phyloP scores from a whole-genome alignment of 1,140 invertebrate genomes.

The Telenomus remus region DNA sequence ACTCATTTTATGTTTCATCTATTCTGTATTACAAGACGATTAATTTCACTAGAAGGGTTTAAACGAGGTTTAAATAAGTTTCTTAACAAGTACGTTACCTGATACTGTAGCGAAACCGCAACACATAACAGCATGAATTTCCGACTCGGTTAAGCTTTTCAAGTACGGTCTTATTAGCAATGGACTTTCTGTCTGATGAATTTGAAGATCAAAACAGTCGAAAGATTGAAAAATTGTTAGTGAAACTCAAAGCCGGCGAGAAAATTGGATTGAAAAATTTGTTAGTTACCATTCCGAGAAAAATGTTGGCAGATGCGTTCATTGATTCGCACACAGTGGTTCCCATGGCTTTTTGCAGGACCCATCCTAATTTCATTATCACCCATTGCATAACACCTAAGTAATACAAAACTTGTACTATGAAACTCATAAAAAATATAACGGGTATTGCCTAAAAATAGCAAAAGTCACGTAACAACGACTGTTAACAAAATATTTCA shows the following conservation, averaged over 20 bases:
- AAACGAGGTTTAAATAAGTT: no score
- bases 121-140: slow-evolving; percentile 94
- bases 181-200: slow-evolving; percentile 91
- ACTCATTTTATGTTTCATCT: no score
- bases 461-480: no score
- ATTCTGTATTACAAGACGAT: no score
- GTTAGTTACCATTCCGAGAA: slow-evolving; percentile 86
- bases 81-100: slow-evolving; percentile 74
- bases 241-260: no score
- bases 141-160: slow-evolving; percentile 87
- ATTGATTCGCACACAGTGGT: slow-evolving; percentile 95
- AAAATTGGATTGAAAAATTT: no score
- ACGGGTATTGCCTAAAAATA: slow-evolving; percentile 84
- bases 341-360: slow-evolving; percentile 83
- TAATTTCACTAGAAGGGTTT: no score
- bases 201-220: no score
- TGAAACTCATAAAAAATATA: slow-evolving; percentile 93
- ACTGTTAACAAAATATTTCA: no score
- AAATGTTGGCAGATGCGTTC: slow-evolving; percentile 92
- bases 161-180: slow-evolving; percentile 92
- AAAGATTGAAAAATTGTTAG: slow-evolving; percentile 47
- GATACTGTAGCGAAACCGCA: slow-evolving; percentile 97
- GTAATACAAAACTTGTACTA: slow-evolving; percentile 91
- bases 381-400: slow-evolving; percentile 90
- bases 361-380: slow-evolving; percentile 88